phyloP scores from a whole-genome alignment of 2,888 invertebrate species.

The Monopis laevigella region DNA sequence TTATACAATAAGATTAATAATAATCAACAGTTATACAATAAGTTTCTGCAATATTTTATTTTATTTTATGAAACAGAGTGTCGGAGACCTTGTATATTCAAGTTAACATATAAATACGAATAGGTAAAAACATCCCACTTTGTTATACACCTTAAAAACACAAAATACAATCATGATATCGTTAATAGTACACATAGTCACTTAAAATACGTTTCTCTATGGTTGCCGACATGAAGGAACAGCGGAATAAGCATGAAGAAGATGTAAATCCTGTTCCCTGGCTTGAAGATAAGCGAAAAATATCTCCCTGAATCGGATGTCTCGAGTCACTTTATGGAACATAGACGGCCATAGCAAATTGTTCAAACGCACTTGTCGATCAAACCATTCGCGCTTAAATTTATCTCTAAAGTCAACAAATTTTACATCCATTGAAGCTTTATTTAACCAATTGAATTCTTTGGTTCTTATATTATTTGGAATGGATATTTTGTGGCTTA shows the following conservation, averaged over 20 bases:
- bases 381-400: slow-evolving; percentile 35
- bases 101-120: no score
- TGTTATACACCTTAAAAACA: no score
- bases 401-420: slow-evolving; percentile 31
- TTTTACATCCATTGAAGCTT: slow-evolving; percentile 33
- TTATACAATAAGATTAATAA: no score
- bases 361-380: slow-evolving; percentile 33
- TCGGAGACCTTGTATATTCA: no score
- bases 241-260: slow-evolving; percentile 51
- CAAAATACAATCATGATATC: no score
- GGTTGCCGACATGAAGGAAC: no score
- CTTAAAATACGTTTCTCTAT: no score
- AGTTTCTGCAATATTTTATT: no score
- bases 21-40: no score
- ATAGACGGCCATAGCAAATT: slow-evolving; percentile 52
- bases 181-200: no score
- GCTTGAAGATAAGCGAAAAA: slow-evolving; percentile 44
- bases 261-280: slow-evolving; percentile 32
- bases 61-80: no score
- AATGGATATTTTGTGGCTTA: slow-evolving; percentile 33
- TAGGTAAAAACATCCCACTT: no score
- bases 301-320: slow-evolving; percentile 51
- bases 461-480: slow-evolving; percentile 28
- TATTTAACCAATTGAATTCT: slow-evolving; percentile 37
- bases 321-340: slow-evolving; percentile 45